phyloP scores from a whole-genome alignment of 2,888 invertebrate genomes.

The Drosophila macrospina region DNA sequence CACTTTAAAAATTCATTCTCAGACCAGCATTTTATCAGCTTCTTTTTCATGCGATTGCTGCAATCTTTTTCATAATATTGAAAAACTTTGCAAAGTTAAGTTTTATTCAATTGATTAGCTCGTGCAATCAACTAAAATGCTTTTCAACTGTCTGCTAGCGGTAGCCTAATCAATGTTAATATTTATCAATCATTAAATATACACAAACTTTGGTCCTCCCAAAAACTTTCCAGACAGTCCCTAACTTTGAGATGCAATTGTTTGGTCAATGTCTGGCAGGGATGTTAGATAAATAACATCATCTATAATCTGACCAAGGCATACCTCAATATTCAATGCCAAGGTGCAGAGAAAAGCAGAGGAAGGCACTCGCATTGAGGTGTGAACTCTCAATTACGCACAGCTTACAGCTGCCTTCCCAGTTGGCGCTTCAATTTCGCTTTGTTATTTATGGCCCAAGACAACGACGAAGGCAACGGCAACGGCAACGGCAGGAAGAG shows the following conservation, averaged over 20 bases:
- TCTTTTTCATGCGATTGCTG: no score
- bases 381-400: constrained; percentile 41
- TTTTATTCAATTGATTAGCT: constrained; percentile 26
- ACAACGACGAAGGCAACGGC: constrained; percentile 22
- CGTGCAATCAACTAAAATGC: constrained; percentile 14
- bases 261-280: constrained; percentile 28
- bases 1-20: no score
- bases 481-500: constrained; percentile 22
- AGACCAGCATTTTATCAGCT: no score
- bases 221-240: constrained; percentile 47
- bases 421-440: constrained; percentile 24
- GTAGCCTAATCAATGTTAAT: constrained; percentile 35
- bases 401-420: constrained; percentile 15
- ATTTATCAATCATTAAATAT: constrained; percentile 34
- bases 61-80: no score
- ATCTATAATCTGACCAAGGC: background rate
- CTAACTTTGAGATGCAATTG: constrained; percentile 22
- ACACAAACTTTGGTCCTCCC: constrained; percentile 9
- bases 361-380: constrained; percentile 12
- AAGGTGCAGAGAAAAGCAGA: background rate
- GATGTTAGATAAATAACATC: constrained; percentile 1
- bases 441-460: constrained; percentile 38
- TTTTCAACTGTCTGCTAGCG: constrained; percentile 1
- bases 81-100: no score
- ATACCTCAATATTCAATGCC: background rate